Base-by-base conservation (phyloP, 2,888 invertebrate species). In the Calliopum simillimum region DNA sequence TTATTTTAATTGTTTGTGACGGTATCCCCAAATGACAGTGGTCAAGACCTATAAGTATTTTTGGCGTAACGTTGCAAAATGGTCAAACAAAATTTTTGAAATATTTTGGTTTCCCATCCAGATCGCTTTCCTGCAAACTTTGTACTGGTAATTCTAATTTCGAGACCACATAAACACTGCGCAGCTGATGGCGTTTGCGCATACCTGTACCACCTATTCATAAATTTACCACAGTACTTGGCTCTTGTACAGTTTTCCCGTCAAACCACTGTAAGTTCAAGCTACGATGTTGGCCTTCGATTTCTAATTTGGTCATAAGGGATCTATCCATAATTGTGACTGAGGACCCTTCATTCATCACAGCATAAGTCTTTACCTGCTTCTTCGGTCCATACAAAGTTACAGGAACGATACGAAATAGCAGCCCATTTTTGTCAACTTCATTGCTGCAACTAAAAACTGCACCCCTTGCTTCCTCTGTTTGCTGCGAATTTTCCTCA, bases 11-110 rank as follows among this genome's bases (percentile, higher is more conserved):
- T 11, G 63, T 53, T 51, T 70, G 70, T 19, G 53, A 58, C 21
- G 73, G 71, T 21, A 72, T 46, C 11, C 72, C 72, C 13, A 71
- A 55, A 62, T 71, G 63, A 49, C 72, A 74, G 19, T 73, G 58
- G 23, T 73, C 72, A 13, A 74, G 51, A 0, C 72, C 68, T 21
- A 72, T 72, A 4, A 71, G 58, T 23, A 74, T 19, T 46, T 72
- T 70, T 1, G 73, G 71, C 12, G 43, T 21, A 3, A 69, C 51
- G 14, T 65, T 63, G 11, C 43, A 53, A 23, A 70, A 68, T 4
- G 73, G 69, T 33, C n/a, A 63, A 8, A 61, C 33, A 14, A 51
- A 61, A 33, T 61, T n/a, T n/a, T n/a, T n/a, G n/a, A n/a, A 23
- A 13, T 43, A 23, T 1, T 11, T 14, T 8, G 12, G 8, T 12